Base-by-base conservation (phyloP, 2,888 invertebrate genomes). In the Chaitophorus viminalis region DNA sequence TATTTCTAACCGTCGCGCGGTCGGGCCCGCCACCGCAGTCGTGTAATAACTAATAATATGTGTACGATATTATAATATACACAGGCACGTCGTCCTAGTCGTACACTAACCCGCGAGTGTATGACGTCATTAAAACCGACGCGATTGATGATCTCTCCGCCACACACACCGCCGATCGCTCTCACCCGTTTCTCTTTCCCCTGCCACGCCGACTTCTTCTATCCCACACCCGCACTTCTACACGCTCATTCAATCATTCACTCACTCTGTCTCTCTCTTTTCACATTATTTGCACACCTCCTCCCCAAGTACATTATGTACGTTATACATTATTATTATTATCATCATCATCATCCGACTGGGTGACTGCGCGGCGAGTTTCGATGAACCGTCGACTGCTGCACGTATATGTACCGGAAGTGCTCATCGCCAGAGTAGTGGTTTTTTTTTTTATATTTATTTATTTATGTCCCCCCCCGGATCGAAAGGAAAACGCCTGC, bases 1-100 rank as follows among this genome's bases (percentile, higher is more conserved):
- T 86, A 86, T 78, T 86, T 79, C 70, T 54, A 70, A 86, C 78
- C 86, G 36, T 29, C 78, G 78, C n/a, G 29, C 76, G 46, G 14
- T 21, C 76, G 46, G 39, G 39, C 21, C 74, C 54, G 70, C 65
- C 46, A 77, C 31, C 25, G 60, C 84, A 8, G 25, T 18, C 18
- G 33, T 60, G 60, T 60, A 60, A 60, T 60, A 25, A 46, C 46
- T 14, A 46, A 60, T 60, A 60, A 60, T 60, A 25, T 25, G 21
- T 25, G 60, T 60, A 46, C 21, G 21, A 46, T 60, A 25, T 25
- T 21, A 60, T 60, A 60, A n/a, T 21, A 21, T 54, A 65, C 79
- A 3, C n/a, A 33, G 1, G 2, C 33, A 17, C 5, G n/a, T 25
- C 79, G 79, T 36, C 65, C 79, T 39, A 79, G 36, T 79, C 9